These are phyloP conservation scores for Xenopus petersii DNA, from an alignment of 2,797 vertebrate species.

Conservation along the genomic window DNA sequence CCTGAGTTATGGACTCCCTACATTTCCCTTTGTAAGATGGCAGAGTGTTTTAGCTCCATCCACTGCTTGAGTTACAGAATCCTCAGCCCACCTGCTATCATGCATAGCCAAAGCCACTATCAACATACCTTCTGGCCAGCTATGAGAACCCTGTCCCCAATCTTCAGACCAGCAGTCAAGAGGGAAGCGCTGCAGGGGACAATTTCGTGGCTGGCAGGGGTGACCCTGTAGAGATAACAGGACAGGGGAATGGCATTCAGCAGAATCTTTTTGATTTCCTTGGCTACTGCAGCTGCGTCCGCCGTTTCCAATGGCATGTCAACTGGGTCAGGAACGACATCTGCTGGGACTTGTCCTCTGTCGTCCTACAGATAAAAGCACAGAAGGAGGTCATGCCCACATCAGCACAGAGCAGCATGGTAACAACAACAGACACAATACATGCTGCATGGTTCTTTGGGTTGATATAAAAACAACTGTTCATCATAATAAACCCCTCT, in stretches of 20 bases:
- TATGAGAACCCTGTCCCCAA: conserved; percentile 89
- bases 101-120: too few relatives aligned
- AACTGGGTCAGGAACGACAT: conserved; percentile 89
- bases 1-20: too few relatives aligned
- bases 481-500: too few relatives aligned
- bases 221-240: conserved; percentile 64
- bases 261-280: conserved; percentile 82
- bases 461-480: too few relatives aligned
- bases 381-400: not conserved
- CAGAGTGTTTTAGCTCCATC: too few relatives aligned
- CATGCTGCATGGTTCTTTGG: too few relatives aligned
- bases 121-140: conserved; percentile 90
- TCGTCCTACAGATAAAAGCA: conserved; percentile 74
- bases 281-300: conserved; percentile 84
- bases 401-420: not conserved
- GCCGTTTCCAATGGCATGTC: conserved; percentile 96
- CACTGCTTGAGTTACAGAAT: too few relatives aligned
- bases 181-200: conserved; percentile 75
- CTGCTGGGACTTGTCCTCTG: conserved; percentile 82
- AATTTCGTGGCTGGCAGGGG: conserved; percentile 58
- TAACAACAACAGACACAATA: too few relatives aligned
- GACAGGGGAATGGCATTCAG: conserved; percentile 76
- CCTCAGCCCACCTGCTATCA: too few relatives aligned
- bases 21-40: too few relatives aligned
- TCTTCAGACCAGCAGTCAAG: conserved; percentile 74